Conservation (phyloP, 2,113 vertebrate species). For the Elachura formosa region DNA sequence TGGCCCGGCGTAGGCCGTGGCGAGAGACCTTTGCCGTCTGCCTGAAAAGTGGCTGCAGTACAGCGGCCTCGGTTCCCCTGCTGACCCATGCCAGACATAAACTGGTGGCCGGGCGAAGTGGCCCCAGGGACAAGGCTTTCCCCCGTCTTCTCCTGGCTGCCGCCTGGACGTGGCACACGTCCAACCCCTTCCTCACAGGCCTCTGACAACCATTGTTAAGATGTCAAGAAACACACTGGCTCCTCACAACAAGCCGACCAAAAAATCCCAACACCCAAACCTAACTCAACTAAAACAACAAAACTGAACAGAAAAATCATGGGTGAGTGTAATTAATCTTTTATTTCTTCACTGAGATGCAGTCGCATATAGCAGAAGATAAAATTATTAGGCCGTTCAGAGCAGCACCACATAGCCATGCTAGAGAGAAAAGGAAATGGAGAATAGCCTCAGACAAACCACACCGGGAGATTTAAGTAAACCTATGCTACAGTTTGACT, state of each 20-base stretch:
- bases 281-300: background rate
- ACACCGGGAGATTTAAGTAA: background rate
- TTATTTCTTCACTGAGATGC: background rate
- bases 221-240: background rate
- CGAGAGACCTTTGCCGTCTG: too few relatives aligned
- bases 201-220: background rate
- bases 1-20: too few relatives aligned
- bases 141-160: background rate
- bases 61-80: background rate
- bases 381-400: background rate
- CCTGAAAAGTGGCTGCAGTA: background rate
- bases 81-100: background rate
- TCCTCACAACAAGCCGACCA: background rate
- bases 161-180: background rate
- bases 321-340: background rate
- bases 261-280: background rate
- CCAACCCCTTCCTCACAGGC: too few relatives aligned
- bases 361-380: background rate
- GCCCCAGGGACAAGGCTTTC: background rate
- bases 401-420: background rate
- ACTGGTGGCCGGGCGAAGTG: background rate
- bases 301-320: background rate
- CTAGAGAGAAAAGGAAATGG: background rate
- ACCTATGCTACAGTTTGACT: background rate
- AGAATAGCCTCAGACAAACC: background rate